Evolutionary conservation across 2,113 vertebrate species (phyloP).

Genomic region (Empidonax alnorum): DNA sequence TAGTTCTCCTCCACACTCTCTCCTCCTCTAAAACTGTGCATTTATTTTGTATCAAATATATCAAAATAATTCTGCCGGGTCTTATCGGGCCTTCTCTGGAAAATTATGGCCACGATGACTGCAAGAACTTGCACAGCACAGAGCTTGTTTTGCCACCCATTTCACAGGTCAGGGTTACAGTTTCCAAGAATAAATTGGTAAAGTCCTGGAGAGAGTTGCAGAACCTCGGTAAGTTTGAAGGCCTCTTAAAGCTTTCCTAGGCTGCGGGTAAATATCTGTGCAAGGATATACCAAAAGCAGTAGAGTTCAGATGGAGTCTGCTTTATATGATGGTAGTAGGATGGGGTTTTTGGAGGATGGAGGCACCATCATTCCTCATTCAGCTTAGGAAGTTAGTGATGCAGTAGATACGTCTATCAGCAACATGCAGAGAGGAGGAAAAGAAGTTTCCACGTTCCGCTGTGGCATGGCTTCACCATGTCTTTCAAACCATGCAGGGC

Average conservation of each 20-base stretch:
- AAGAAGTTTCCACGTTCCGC: background rate
- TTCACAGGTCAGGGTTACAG: conserved; percentile 9
- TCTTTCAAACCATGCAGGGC: background rate
- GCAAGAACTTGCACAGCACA: background rate
- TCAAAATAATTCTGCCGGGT: background rate
- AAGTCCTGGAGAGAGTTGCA: background rate
- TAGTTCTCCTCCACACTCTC: background rate
- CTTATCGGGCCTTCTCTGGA: background rate
- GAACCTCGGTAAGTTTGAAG: background rate
- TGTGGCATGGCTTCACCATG: background rate
- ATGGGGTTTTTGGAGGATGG: background rate
- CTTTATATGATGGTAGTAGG: background rate
- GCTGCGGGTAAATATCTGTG: background rate
- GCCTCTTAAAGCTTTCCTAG: conserved; percentile 16
- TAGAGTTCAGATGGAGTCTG: background rate
- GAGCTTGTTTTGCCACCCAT: conserved; percentile 40
- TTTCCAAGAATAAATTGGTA: conserved; percentile 41
- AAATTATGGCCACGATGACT: background rate
- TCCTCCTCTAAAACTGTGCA: background rate
- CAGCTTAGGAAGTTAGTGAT: background rate
- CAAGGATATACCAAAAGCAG: background rate
- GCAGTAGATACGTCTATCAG: background rate
- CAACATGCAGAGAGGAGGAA: background rate
- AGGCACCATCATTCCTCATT: background rate
- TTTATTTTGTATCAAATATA: conserved; percentile 3